Conservation (phyloP, 2,888 invertebrate genomes). For the Tethea ocularis region DNA sequence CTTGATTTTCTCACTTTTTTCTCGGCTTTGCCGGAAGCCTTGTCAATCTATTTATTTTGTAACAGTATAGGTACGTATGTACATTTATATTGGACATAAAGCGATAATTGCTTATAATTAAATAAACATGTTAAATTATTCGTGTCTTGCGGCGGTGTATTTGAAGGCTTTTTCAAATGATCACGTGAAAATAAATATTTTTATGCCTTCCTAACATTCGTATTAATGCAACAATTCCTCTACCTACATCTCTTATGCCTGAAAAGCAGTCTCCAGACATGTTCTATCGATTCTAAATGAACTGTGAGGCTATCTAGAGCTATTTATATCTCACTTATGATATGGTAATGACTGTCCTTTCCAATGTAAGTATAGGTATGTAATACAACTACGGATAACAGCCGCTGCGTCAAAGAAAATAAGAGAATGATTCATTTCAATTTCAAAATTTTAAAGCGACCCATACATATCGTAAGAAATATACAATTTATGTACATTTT, state of each 20-base stretch:
- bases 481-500: too few species aligned
- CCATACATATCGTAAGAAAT: too few species aligned
- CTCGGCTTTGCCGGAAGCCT: not conserved
- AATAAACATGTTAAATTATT: slow-evolving; percentile 1
- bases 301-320: too few species aligned
- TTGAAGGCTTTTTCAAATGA: slow-evolving; percentile 5
- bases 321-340: too few species aligned
- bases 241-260: not conserved
- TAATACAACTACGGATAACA: too few species aligned
- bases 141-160: not conserved
- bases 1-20: too few species aligned
- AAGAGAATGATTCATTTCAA: too few species aligned
- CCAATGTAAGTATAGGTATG: too few species aligned
- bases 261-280: not conserved
- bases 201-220: not conserved
- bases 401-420: too few species aligned
- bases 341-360: too few species aligned
- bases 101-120: slow-evolving; percentile 9
- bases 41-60: not conserved
- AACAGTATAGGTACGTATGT: not conserved
- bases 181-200: slow-evolving; percentile 9
- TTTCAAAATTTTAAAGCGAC: too few species aligned
- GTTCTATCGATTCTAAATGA: too few species aligned
- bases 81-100: not conserved
- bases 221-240: not conserved